phyloP scores from a whole-genome alignment of 2,888 invertebrate species.

The Drosophila pseudotalamancana region DNA sequence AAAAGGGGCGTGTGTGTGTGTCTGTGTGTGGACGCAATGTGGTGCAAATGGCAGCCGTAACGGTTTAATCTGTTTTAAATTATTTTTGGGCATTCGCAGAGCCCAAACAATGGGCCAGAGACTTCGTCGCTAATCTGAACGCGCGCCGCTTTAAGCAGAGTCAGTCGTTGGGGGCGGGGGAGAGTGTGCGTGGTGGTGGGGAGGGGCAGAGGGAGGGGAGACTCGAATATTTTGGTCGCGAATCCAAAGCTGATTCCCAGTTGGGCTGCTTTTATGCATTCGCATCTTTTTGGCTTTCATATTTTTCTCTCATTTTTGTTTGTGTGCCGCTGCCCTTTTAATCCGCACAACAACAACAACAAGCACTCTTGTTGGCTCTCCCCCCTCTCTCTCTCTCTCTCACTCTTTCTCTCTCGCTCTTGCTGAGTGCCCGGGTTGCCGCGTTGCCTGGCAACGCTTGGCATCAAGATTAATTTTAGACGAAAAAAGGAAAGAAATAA shows the following conservation, averaged over 20 bases:
- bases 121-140: slow-evolving; percentile 50
- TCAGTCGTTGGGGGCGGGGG: too few species aligned
- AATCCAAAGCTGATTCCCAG: slow-evolving; percentile 48
- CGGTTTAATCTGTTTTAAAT: slow-evolving; percentile 84
- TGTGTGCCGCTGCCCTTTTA: slow-evolving; percentile 66
- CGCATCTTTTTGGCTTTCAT: slow-evolving; percentile 57
- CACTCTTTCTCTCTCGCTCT: slow-evolving; percentile 13
- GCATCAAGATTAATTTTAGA: slow-evolving; percentile 83
- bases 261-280: slow-evolving; percentile 37
- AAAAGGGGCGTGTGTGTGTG: slow-evolving; percentile 31
- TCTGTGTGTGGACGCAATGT: slow-evolving; percentile 60
- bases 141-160: slow-evolving; percentile 2
- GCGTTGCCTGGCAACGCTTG: slow-evolving; percentile 74
- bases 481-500: slow-evolving; percentile 82
- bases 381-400: slow-evolving; percentile 31
- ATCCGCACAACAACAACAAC: slow-evolving; percentile 59
- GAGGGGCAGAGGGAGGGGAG: neutral
- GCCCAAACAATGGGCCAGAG: slow-evolving; percentile 47
- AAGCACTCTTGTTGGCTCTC: slow-evolving; percentile 22
- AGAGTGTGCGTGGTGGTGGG: neutral
- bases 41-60: slow-evolving; percentile 81
- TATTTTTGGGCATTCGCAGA: slow-evolving; percentile 70
- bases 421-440: slow-evolving; percentile 32
- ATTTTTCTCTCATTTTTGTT: slow-evolving; percentile 37
- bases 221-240: slow-evolving; percentile 39